These are phyloP conservation scores for Astur gentilis DNA, from an alignment of 2,113 vertebrate genomes.

Conservation along the genomic window DNA sequence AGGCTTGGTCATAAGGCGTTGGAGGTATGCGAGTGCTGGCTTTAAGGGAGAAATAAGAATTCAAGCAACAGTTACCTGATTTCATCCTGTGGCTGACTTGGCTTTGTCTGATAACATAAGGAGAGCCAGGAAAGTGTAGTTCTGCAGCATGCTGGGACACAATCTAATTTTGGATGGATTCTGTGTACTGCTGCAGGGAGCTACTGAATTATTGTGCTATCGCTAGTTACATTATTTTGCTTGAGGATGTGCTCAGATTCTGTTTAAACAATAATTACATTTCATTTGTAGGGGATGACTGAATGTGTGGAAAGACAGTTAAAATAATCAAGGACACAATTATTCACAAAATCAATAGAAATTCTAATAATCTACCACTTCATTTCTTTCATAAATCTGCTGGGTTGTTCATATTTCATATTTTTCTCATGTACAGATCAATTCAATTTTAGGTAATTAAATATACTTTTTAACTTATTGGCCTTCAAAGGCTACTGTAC, in stretches of 20 bases:
- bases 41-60: background rate
- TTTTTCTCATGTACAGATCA: background rate
- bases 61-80: background rate
- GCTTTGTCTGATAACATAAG: background rate
- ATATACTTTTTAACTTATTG: background rate
- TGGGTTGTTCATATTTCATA: background rate
- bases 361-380: slow-evolving; percentile 2
- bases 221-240: background rate
- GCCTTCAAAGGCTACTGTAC: background rate
- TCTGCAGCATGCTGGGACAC: background rate
- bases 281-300: background rate
- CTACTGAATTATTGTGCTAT: background rate
- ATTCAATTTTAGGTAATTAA: slow-evolving; percentile 27
- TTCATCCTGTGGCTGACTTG: background rate
- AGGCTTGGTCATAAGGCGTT: background rate
- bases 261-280: slow-evolving; percentile 32
- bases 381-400: background rate
- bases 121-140: background rate
- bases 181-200: background rate
- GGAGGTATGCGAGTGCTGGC: rapidly evolving
- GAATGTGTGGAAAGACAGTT: background rate
- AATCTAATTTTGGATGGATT: background rate
- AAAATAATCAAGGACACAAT: slow-evolving; percentile 4
- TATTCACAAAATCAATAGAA: slow-evolving; percentile 34
- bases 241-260: slow-evolving; percentile 7